A percentile compares a stretch with the other conserved stretches of the same genome.
phyloP scores from a whole-genome alignment of 2,797 vertebrate species.

The Cynodonichthys magdalenae region DNA sequence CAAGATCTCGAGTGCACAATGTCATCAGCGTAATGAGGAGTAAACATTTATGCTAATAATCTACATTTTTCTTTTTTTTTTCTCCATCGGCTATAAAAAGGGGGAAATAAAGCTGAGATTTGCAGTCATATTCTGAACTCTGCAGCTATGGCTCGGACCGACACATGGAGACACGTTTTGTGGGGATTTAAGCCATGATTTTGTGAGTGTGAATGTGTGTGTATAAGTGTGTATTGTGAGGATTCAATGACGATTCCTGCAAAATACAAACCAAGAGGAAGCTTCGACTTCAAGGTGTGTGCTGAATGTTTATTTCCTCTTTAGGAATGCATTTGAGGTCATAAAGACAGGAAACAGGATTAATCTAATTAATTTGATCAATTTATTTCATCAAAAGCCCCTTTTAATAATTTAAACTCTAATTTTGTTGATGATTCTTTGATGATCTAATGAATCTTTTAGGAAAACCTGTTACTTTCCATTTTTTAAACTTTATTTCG shows the following conservation, averaged over 20 bases:
- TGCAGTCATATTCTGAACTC: slow-evolving; percentile 96
- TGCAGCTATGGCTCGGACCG: slow-evolving; percentile 85
- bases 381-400: not conserved
- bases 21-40: slow-evolving; percentile 99
- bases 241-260: slow-evolving; percentile 67
- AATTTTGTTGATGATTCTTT: slow-evolving; percentile 19
- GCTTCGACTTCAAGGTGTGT: slow-evolving; percentile 83
- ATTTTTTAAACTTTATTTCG: not conserved
- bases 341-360: slow-evolving; percentile 14
- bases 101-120: slow-evolving; percentile 98
- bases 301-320: slow-evolving; percentile 64
- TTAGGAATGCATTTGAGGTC: slow-evolving; percentile 30
- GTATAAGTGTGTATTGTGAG: slow-evolving; percentile 42
- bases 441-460: slow-evolving; percentile 1
- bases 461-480: not conserved
- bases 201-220: slow-evolving; percentile 27
- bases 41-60: slow-evolving; percentile 99
- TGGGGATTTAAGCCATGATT: slow-evolving; percentile 79
- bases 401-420: slow-evolving; percentile 13
- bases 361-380: not conserved
- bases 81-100: slow-evolving; percentile 99
- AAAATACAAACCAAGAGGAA: slow-evolving; percentile 60
- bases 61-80: slow-evolving; percentile 89
- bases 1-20: slow-evolving; percentile 99
- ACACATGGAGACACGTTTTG: slow-evolving; percentile 79